phyloP scores from a whole-genome alignment of 1,140 invertebrate genomes.

The Drosophila navojoa region DNA sequence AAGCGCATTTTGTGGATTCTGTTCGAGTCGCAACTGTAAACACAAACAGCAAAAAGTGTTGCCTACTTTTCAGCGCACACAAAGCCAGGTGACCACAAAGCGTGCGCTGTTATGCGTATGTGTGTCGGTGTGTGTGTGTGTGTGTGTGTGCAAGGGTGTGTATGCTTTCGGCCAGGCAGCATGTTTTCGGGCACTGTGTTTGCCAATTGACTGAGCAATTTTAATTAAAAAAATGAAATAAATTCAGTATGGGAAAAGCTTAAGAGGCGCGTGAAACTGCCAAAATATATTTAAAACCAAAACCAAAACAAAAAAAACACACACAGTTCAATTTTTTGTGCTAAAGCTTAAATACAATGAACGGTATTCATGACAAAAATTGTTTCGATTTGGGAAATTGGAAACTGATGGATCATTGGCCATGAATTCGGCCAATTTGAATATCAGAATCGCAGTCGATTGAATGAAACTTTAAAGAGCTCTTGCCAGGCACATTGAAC shows the following conservation, averaged over 20 bases:
- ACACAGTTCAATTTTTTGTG: neutral
- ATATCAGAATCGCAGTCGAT: no score
- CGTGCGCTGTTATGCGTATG: constrained; percentile 30
- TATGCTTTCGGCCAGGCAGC: constrained; percentile 29
- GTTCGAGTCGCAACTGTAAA: constrained; percentile 22
- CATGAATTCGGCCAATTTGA: no score
- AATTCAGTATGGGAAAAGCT: constrained; percentile 14
- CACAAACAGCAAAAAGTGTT: constrained; percentile 50
- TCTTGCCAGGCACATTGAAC: neutral
- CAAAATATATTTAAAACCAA: neutral
- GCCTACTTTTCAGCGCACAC: constrained; percentile 50
- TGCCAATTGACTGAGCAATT: constrained; percentile 66
- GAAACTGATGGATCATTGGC: no score
- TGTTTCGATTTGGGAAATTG: no score
- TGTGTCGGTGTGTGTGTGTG: constrained; percentile 13
- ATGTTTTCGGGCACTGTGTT: constrained; percentile 35
- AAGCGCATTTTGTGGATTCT: constrained; percentile 57
- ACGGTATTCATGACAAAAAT: no score
- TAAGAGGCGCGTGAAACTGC: constrained; percentile 1
- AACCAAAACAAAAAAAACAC: neutral
- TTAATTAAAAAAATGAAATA: constrained; percentile 70
- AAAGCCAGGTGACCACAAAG: constrained; percentile 62
- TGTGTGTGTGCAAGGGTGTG: constrained; percentile 25
- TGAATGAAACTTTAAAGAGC: no score
- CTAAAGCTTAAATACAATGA: neutral